Conservation (phyloP, 1,140 invertebrate genomes). For the Asobara japonica region DNA sequence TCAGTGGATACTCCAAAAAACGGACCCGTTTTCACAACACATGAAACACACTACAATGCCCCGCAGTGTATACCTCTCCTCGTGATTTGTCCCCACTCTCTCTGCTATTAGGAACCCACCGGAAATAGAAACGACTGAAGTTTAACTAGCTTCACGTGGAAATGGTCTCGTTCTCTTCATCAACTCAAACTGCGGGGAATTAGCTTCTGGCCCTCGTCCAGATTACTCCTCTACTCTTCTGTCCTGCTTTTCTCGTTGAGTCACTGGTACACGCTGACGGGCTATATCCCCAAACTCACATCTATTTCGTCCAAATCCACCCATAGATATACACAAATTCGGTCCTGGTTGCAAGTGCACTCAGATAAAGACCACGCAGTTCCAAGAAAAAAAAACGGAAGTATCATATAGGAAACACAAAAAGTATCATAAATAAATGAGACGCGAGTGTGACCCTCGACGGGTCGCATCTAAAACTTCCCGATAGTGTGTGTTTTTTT, state of each 20-base stretch:
- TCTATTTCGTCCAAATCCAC: conserved; percentile 31
- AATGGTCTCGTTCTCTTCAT: conserved; percentile 54
- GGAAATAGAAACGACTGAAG: conserved; percentile 54
- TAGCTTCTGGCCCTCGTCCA: conserved; percentile 55
- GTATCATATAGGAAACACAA: neutral
- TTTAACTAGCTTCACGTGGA: conserved; percentile 50
- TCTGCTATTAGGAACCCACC: conserved; percentile 47
- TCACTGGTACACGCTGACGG: too few relatives aligned
- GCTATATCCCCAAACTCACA: conserved; percentile 23
- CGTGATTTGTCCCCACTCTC: conserved; percentile 16
- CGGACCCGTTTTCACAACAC: too few relatives aligned
- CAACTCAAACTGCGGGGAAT: conserved; percentile 55
- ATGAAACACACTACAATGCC: neutral
- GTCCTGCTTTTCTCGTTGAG: neutral
- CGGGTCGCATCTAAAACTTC: too few relatives aligned
- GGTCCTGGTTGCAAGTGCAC: conserved; percentile 6
- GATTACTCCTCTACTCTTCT: conserved; percentile 45
- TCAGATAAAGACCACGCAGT: neutral
- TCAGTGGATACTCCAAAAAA: too few relatives aligned
- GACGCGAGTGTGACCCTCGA: too few relatives aligned
- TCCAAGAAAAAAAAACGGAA: neutral
- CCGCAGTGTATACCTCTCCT: neutral
- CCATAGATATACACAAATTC: conserved; percentile 10
- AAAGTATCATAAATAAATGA: neutral
- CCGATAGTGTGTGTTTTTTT: too few relatives aligned